Evolutionary conservation across 2,888 invertebrate genomes (phyloP).

Genomic region (Cantharis lateralis): DNA sequence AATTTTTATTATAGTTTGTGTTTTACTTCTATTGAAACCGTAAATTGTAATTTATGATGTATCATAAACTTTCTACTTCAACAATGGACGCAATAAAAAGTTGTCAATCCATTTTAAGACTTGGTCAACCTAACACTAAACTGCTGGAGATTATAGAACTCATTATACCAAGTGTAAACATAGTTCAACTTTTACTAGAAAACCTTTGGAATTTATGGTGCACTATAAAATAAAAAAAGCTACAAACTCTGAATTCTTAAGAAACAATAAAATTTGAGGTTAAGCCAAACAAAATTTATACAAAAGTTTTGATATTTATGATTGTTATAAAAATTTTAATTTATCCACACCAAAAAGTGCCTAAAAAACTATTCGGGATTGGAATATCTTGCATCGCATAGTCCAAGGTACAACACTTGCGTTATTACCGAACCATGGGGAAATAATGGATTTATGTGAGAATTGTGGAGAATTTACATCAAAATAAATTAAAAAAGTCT

Average conservation of each 20-base stretch:
- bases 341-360: not conserved
- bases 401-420: not conserved
- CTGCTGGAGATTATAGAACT: constrained; percentile 30
- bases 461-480: too few relatives aligned
- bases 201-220: not conserved
- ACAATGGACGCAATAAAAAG: constrained; percentile 30
- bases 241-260: not conserved
- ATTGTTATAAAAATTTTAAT: not conserved
- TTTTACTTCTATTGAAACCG: constrained; percentile 14
- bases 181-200: not conserved
- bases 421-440: not conserved
- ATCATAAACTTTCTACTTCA: constrained; percentile 31
- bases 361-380: not conserved
- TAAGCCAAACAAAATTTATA: not conserved
- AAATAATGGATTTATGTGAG: too few relatives aligned
- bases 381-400: too few relatives aligned
- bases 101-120: constrained; percentile 25
- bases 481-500: too few relatives aligned
- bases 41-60: constrained; percentile 20
- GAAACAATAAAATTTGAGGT: not conserved
- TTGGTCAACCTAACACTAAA: constrained; percentile 25
- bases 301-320: not conserved
- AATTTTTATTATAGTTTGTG: not conserved
- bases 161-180: constrained; percentile 29
- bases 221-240: not conserved